phyloP scores from a whole-genome alignment of 30 jellyfish, hydroid and myxozoan species.

The Nemopilema nomurai region DNA sequence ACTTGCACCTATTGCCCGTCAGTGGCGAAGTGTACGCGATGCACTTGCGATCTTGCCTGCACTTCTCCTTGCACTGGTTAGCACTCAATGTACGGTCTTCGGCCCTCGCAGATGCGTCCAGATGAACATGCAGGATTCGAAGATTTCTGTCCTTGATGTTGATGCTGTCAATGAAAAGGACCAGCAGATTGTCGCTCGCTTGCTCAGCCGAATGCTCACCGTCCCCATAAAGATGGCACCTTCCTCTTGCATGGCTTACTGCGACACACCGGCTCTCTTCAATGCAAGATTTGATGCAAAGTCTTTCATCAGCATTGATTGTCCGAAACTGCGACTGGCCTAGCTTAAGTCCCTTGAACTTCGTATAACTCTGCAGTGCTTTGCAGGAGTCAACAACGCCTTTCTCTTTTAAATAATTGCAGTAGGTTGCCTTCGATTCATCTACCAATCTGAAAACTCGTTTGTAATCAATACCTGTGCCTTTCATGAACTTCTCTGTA shows the following conservation, averaged over 20 bases:
- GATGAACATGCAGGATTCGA: background rate
- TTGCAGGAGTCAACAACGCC: slow-evolving; percentile 57
- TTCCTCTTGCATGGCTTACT: background rate
- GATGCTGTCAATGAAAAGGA: slow-evolving; percentile 20
- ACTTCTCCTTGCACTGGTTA: slow-evolving; percentile 6
- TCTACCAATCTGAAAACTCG: background rate
- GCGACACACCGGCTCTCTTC: slow-evolving; percentile 21
- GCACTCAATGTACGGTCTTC: background rate
- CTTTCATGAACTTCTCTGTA: slow-evolving; percentile 50
- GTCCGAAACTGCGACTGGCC: background rate
- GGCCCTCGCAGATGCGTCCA: slow-evolving; percentile 11
- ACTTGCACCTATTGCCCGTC: background rate
- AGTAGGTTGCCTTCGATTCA: slow-evolving; percentile 21
- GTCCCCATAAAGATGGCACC: background rate
- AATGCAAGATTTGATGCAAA: slow-evolving; percentile 12
- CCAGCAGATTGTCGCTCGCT: background rate
- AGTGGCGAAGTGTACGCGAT: slow-evolving; percentile 1
- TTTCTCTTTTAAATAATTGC: slow-evolving; percentile 24
- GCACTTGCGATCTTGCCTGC: slow-evolving; percentile 9
- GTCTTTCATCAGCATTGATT: slow-evolving; percentile 3
- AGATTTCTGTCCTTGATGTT: slow-evolving; percentile 4
- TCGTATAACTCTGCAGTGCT: slow-evolving; percentile 13
- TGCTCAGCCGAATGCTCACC: background rate
- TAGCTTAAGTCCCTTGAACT: slow-evolving; percentile 18
- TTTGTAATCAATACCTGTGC: slow-evolving; percentile 9